phyloP scores from a whole-genome alignment of 2,113 vertebrate species.

The Arvicanthis niloticus region DNA sequence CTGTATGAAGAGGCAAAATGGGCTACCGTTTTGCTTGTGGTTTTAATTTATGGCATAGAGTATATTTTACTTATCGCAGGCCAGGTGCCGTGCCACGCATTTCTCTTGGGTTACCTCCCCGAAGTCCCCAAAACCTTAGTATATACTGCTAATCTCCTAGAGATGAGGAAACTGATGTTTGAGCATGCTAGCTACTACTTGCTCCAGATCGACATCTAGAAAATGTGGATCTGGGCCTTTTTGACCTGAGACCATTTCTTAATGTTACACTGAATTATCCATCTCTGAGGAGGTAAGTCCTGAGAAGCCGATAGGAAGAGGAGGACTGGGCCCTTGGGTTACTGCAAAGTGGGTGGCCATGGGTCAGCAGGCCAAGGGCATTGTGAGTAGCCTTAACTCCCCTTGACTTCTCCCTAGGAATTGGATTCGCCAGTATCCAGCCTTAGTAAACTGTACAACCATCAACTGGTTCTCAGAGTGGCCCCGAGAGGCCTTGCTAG shows the following conservation, averaged over 20 bases:
- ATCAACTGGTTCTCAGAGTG: constrained; percentile 96
- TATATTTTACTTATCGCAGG: not conserved
- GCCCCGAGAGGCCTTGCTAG: constrained; percentile 92
- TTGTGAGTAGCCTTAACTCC: not conserved
- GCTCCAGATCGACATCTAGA: not conserved
- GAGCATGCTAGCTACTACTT: not conserved
- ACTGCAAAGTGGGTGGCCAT: not conserved
- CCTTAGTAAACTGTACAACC: constrained; percentile 93
- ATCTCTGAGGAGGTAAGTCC: not conserved
- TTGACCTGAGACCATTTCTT: not conserved
- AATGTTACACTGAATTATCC: not conserved
- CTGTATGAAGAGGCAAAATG: not conserved
- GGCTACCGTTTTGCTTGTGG: not conserved
- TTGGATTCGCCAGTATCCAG: constrained; percentile 93
- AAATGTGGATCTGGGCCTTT: not conserved
- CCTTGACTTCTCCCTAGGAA: constrained; percentile 84
- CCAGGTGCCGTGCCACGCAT: not conserved
- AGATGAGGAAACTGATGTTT: not conserved
- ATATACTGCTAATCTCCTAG: not conserved
- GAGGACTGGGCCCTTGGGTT: not conserved
- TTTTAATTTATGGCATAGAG: not conserved
- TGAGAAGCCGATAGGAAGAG: not conserved
- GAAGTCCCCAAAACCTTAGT: not conserved
- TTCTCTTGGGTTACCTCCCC: not conserved
- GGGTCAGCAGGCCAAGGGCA: not conserved